These are phyloP conservation scores for Pipistrellus pygmaeus DNA, from an alignment of 2,797 vertebrate genomes.

Conservation along the genomic window DNA sequence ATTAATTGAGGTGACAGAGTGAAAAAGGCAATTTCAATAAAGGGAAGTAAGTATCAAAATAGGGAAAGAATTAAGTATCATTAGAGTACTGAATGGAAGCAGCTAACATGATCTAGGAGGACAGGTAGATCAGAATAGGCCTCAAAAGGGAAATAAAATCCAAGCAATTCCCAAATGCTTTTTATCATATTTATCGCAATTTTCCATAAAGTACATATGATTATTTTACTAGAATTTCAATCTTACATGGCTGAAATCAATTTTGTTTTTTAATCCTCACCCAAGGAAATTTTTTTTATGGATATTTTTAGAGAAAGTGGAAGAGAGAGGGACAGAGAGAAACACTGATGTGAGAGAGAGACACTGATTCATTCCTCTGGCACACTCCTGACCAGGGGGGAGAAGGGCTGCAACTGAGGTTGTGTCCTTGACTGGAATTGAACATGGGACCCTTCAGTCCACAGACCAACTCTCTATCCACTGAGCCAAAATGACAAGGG, in stretches of 20 bases:
- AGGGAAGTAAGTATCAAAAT: background rate
- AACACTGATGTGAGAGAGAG: too few relatives aligned
- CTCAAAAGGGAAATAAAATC: background rate
- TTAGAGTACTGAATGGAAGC: background rate
- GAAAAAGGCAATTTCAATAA: background rate
- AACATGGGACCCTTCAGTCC: too few relatives aligned
- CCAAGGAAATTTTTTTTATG: too few relatives aligned
- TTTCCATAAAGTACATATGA: background rate
- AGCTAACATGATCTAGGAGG: background rate
- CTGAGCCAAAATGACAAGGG: too few relatives aligned
- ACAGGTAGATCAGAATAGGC: background rate
- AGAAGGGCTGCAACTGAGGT: too few relatives aligned
- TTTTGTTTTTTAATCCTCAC: background rate
- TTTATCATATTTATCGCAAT: background rate
- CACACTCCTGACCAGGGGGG: too few relatives aligned
- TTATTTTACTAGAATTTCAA: background rate
- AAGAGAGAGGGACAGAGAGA: too few relatives aligned
- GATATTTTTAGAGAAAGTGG: too few relatives aligned
- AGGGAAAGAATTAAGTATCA: background rate
- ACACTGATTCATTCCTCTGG: too few relatives aligned
- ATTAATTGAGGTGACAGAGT: background rate
- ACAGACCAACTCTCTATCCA: too few relatives aligned
- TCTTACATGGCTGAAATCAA: background rate
- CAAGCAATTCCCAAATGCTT: background rate
- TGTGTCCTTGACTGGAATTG: too few relatives aligned